Conservation (phyloP, 2,797 vertebrate genomes). For the Chrosomus eos region DNA sequence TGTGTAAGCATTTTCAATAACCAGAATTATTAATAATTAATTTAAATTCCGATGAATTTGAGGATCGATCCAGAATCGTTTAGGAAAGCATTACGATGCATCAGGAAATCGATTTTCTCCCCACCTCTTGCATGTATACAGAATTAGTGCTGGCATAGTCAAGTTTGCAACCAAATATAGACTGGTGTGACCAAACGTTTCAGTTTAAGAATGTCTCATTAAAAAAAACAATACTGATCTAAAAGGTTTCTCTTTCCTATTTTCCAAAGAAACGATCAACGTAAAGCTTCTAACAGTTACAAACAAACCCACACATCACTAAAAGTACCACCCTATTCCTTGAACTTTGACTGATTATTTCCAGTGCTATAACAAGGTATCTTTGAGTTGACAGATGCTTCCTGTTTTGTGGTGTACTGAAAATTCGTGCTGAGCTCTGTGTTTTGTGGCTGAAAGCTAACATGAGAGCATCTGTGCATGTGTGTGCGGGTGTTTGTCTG, state of each 20-base stretch:
- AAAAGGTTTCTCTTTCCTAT: not conserved
- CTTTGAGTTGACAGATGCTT: slow-evolving; percentile 34
- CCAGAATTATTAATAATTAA: slow-evolving; percentile 29
- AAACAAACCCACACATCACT: slow-evolving; percentile 12
- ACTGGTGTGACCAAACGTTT: not conserved
- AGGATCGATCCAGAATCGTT: not conserved
- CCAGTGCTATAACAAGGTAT: slow-evolving; percentile 13
- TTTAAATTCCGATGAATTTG: slow-evolving; percentile 3
- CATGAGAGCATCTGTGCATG: slow-evolving; percentile 1
- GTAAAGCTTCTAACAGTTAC: slow-evolving; percentile 7
- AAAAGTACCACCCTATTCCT: not conserved
- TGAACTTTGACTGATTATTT: slow-evolving; percentile 28
- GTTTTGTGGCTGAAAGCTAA: slow-evolving; percentile 1
- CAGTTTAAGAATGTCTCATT: not conserved
- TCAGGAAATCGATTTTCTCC: not conserved
- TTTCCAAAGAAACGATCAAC: not conserved
- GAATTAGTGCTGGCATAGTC: not conserved
- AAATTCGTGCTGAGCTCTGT: slow-evolving; percentile 37
- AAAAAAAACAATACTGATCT: not conserved
- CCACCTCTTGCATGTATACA: not conserved
- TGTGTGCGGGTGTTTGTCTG: slow-evolving; percentile 40
- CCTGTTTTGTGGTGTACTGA: slow-evolving; percentile 8
- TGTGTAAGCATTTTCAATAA: slow-evolving; percentile 25
- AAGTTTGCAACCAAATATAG: not conserved
- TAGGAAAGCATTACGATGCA: not conserved